Percentiles rank a stretch among this genome's conserved stretches.
These are phyloP conservation scores for Nasonia oneida DNA, from an alignment of 2,888 invertebrate genomes.

Conservation along the genomic window DNA sequence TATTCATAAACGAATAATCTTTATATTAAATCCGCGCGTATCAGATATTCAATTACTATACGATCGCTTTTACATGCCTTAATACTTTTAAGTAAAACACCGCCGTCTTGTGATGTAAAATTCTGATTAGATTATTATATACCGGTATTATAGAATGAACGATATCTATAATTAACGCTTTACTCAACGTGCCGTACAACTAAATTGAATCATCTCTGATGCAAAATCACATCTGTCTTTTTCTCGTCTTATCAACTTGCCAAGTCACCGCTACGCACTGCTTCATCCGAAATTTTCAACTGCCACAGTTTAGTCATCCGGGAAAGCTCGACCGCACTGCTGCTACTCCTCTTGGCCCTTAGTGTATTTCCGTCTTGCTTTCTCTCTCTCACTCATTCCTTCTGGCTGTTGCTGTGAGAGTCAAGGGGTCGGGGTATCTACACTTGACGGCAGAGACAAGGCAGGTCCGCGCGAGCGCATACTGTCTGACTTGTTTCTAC, in stretches of 20 bases:
- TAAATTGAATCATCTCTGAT: too few species aligned
- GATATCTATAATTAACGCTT: too few species aligned
- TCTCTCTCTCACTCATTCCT: conserved; percentile 10
- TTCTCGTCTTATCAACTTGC: background rate
- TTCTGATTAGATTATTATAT: too few species aligned
- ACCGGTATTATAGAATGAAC: too few species aligned
- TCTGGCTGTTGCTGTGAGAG: background rate
- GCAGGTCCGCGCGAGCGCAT: background rate
- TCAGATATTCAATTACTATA: too few species aligned
- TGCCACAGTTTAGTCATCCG: background rate
- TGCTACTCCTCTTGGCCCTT: background rate
- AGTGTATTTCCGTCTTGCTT: conserved; percentile 6
- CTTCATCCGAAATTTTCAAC: conserved; percentile 18
- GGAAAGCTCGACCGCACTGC: background rate
- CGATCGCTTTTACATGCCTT: too few species aligned
- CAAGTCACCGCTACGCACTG: background rate
- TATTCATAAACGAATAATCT: too few species aligned
- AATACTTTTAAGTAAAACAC: too few species aligned
- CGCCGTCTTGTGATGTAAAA: too few species aligned
- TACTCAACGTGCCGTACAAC: too few species aligned
- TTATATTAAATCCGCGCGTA: too few species aligned
- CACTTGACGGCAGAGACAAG: conserved; percentile 16
- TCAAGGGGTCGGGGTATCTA: conserved; percentile 23
- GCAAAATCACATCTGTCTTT: background rate
- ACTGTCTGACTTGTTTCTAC: conserved; percentile 11